Conservation (phyloP, 2,113 vertebrate species). For the Acrocephalus kingi region DNA sequence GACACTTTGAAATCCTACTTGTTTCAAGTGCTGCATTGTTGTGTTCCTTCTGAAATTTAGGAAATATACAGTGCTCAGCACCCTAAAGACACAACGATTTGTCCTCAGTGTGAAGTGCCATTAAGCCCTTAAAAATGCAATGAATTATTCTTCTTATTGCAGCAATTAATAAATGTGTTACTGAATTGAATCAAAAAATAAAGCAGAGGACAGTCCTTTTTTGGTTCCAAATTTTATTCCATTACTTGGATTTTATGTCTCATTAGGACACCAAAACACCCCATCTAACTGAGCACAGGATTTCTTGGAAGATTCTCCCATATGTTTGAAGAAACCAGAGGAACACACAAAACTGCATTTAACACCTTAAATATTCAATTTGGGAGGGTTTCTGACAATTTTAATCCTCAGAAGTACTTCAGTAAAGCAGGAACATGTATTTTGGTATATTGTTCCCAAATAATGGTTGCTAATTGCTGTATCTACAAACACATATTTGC, state of each 20-base stretch:
- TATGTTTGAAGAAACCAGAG: neutral
- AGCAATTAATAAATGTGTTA: neutral
- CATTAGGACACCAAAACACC: neutral
- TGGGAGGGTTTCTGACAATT: neutral
- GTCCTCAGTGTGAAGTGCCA: neutral
- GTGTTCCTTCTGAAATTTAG: neutral
- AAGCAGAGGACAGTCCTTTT: neutral
- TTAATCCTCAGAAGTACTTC: neutral
- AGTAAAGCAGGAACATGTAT: neutral
- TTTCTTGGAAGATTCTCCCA: neutral
- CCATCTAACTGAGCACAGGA: neutral
- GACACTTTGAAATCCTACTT: neutral
- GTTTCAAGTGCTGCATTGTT: neutral
- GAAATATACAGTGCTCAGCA: neutral
- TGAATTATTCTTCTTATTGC: neutral
- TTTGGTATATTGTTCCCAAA: neutral
- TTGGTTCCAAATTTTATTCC: neutral
- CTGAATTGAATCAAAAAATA: neutral
- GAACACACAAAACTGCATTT: neutral
- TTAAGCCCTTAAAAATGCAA: neutral
- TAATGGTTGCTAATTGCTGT: neutral
- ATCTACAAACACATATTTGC: neutral
- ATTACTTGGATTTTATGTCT: neutral
- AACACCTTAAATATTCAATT: neutral
- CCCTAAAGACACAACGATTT: neutral